Evolutionary conservation across 2,888 invertebrate genomes (phyloP), one percentile per base, ranked within the genome.

Genomic region (Pyrrhosoma nymphula): DNA sequence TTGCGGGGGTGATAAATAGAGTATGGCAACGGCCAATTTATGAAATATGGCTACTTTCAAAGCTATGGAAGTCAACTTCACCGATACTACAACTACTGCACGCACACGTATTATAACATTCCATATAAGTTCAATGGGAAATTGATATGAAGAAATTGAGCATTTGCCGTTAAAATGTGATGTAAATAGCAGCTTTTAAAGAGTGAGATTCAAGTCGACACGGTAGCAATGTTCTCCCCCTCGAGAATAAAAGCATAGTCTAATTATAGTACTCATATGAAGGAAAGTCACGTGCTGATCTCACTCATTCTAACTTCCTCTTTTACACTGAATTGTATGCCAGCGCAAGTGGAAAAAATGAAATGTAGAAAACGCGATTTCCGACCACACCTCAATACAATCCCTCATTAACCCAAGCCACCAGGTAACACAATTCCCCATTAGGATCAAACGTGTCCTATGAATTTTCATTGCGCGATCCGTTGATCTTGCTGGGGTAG

Each of bases 401-500:
- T 56, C 35, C 60, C 35, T 91, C 91, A 91, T 91, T 39, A 39
- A 35, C 63, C 60, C 56, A 60, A 30, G 60, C 16, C 90, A 90
- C 35, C 26, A 63, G 47, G 91, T 63, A 60, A 91, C 63, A 91
- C 60, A 60, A 91, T 91, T 47, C 63, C 91, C 60, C 91, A 91
- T 91, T 91, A 91, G 63, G 23, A 35, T 16, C 39, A 39, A 35
- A 91, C 60, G 91, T 91, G 91, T 91, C 63, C 63, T 91, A 91
- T 91, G 91, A 91, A 91, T 91, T 91, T 91, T 91, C 63, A 91
- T 91, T 35, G 39, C 60, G 39, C 90, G 30, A 69, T 69, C 90
- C 56, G 47, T 47, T 47, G 47, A 26, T 35, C 60, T 23, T 91
- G 35, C 63, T 14, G 63, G 91, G 20, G 4, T 30, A 30, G 30